Evolutionary conservation across 2,797 vertebrate genomes (phyloP), one percentile per base, ranked within the genome.

Genomic region (Gephyroberyx darwinii): DNA sequence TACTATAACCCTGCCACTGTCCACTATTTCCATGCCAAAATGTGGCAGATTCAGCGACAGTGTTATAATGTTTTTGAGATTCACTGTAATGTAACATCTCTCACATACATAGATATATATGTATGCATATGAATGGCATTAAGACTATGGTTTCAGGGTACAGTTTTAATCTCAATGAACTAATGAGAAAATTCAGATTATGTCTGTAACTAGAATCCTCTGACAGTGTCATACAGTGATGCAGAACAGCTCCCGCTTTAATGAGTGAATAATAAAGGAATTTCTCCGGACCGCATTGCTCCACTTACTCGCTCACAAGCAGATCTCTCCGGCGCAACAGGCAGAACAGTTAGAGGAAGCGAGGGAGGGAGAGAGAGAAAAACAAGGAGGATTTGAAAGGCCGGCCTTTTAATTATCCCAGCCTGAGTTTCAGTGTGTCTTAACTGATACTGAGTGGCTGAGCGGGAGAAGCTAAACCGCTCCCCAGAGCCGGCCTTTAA

Each of bases 361-460:
- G 35, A 78, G 71, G 53, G 72, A 41, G 8, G 54, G 81, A 75
- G 58, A 69, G 65, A 56, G 62, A 51, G 64, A 70, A 57, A 81
- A 77, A 45, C 2, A 30, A 19, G 48, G 62, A 80, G 78, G 74
- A 84, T 82, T 58, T 83, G 81, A 81, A 76, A 83, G 64, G 26
- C 77, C 67, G 75, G 47, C 56, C 87, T 82, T 86, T 92, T 85
- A 86, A 88, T 90, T 90, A 86, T 70, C 81, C 55, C 61, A 26
- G 64, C 16, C 74, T 26, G 71, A 61, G 67, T 77, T 79, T 84
- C 65, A 76, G 63, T 72, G 61, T 19, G 54, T 80, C 62, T 78
- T 75, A 43, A 54, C 66, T 9, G 17, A 66, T 41, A 13, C 50
- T 31, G 5, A 22, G 6, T 53, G 35, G 74, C 79, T 45, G 62